A percentile compares a stretch with the other conserved stretches of the same genome.
Evolutionary conservation across 2,888 invertebrate genomes (phyloP).

Genomic region (Diachrysia chrysitis): DNA sequence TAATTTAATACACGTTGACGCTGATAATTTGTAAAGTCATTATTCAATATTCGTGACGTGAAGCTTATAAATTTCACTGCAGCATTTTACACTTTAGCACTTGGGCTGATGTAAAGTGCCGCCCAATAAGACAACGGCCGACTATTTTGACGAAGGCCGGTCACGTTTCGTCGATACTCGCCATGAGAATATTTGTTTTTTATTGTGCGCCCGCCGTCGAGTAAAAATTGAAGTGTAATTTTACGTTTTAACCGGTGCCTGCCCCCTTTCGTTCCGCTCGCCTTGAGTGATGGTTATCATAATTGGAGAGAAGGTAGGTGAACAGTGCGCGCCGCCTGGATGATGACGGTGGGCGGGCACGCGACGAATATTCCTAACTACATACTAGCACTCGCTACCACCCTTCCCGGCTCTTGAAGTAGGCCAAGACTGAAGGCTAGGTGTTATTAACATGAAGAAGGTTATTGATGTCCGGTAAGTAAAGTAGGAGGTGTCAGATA

Average conservation of each 20-base stretch:
- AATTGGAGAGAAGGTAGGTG: constrained; percentile 88
- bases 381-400: constrained; percentile 55
- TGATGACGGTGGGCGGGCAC: constrained; percentile 79
- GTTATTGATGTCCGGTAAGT: constrained; percentile 48
- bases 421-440: constrained; percentile 39
- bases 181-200: constrained; percentile 90
- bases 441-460: constrained; percentile 8
- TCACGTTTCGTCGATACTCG: constrained; percentile 88
- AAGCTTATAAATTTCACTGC: constrained; percentile 86
- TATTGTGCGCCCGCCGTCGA: constrained; percentile 85
- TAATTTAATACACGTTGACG: constrained; percentile 76
- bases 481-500: constrained; percentile 76
- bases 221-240: constrained; percentile 89
- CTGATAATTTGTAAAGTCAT: constrained; percentile 82
- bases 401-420: constrained; percentile 30
- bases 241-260: constrained; percentile 88
- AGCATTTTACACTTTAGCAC: constrained; percentile 89
- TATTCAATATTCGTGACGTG: constrained; percentile 87
- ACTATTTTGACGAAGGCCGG: constrained; percentile 89
- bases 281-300: constrained; percentile 89
- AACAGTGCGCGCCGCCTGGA: constrained; percentile 77
- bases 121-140: constrained; percentile 86
- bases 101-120: constrained; percentile 83
- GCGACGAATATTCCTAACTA: constrained; percentile 70
- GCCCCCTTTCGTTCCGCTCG: constrained; percentile 89